phyloP scores from a whole-genome alignment of 2,888 invertebrate species.

The Sipha maydis region DNA sequence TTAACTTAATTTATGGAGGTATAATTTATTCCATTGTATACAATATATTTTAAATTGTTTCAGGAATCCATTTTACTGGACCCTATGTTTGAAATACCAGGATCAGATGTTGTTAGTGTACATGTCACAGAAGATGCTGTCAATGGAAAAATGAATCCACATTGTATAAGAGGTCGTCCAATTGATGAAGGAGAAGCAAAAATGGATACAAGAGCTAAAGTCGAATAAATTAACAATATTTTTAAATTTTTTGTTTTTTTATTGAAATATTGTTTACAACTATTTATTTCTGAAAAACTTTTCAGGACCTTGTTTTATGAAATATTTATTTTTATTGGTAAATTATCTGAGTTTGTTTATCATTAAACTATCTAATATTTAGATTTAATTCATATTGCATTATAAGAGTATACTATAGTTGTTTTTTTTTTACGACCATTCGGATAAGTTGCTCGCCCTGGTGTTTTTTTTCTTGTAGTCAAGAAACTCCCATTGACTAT shows the following conservation, averaged over 20 bases:
- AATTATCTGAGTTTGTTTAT: slow-evolving; percentile 38
- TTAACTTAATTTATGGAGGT: no score
- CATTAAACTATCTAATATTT: slow-evolving; percentile 31
- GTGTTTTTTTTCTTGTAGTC: no score
- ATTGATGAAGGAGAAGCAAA: slow-evolving; percentile 51
- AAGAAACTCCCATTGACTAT: no score
- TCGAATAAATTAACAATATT: slow-evolving; percentile 29
- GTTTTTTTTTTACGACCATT: neutral
- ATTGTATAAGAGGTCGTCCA: slow-evolving; percentile 70
- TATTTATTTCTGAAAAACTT: slow-evolving; percentile 5
- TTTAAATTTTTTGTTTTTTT: neutral
- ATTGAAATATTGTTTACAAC: slow-evolving; percentile 1
- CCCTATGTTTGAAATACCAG: slow-evolving; percentile 98
- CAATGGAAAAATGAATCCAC: slow-evolving; percentile 71
- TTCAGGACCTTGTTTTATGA: slow-evolving; percentile 31
- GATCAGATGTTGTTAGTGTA: slow-evolving; percentile 88
- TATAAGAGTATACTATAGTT: slow-evolving; percentile 30
- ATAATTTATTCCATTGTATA: neutral
- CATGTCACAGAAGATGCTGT: slow-evolving; percentile 90
- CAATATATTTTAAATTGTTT: slow-evolving; percentile 65
- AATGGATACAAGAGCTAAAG: slow-evolving; percentile 51
- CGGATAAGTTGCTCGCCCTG: no score
- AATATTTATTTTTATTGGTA: slow-evolving; percentile 37
- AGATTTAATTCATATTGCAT: slow-evolving; percentile 27
- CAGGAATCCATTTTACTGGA: slow-evolving; percentile 92